phyloP scores from a whole-genome alignment of 30 jellyfish, hydroid and myxozoan species.

The Aurelia coerulea region DNA sequence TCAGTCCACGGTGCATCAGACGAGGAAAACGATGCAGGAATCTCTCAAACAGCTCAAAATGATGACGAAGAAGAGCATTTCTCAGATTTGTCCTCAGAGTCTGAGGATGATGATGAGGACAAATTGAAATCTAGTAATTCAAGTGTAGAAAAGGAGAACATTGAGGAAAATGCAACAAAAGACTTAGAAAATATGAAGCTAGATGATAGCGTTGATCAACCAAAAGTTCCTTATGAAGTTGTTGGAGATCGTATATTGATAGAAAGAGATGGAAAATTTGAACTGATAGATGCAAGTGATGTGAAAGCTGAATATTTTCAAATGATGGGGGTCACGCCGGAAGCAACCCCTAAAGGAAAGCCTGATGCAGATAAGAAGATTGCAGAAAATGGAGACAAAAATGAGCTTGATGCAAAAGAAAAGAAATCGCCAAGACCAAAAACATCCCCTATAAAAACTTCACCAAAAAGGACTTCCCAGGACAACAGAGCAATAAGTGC shows the following conservation, averaged over 20 bases:
- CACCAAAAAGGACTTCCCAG: neutral
- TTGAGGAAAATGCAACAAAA: slow-evolving; percentile 1
- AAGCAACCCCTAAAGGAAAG: slow-evolving; percentile 1
- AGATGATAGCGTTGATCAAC: slow-evolving; percentile 27
- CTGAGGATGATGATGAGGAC: neutral
- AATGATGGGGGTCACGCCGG: slow-evolving; percentile 46
- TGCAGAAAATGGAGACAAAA: neutral
- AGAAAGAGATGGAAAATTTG: slow-evolving; percentile 95
- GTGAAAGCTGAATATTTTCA: slow-evolving; percentile 77
- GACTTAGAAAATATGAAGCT: slow-evolving; percentile 13
- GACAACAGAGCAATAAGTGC: slow-evolving; percentile 49
- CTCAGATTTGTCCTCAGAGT: slow-evolving; percentile 1
- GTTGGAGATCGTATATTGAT: slow-evolving; percentile 76
- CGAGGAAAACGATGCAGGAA: slow-evolving; percentile 3
- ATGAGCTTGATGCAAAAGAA: neutral
- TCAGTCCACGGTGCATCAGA: slow-evolving; percentile 60
- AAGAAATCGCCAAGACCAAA: slow-evolving; percentile 52
- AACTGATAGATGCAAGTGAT: slow-evolving; percentile 81
- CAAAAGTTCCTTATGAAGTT: slow-evolving; percentile 13
- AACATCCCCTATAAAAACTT: slow-evolving; percentile 59
- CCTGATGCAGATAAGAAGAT: neutral
- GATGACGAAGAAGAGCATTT: neutral
- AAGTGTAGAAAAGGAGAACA: neutral
- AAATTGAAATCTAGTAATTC: neutral
- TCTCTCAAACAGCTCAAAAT: neutral